Base-by-base conservation (phyloP, 2,113 vertebrate genomes). In the Fregata magnificens region DNA sequence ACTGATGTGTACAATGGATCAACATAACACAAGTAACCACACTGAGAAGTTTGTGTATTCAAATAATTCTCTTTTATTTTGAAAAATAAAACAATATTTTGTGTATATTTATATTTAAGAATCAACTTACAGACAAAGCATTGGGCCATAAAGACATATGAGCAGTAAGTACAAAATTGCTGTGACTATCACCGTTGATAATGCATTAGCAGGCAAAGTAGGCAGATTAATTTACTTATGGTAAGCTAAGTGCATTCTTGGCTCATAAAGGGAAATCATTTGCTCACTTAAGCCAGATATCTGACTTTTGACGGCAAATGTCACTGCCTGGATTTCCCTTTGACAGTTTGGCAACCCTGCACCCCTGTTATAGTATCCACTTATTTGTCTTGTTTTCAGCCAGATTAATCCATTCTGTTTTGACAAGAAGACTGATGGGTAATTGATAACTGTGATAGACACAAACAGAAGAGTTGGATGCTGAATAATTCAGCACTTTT, bases 191-290 rank as follows among this genome's bases (percentile, higher is more conserved):
- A 96, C 88, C 21, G 44, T 73, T 97, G 98, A 98, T 98, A 98
- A 98, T 98, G 98, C 94, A 94, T 98, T 98, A 99, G 98, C 98
- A 98, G 98, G 98, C 98, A 98, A 98, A 98, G 98, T 97, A 98
- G 98, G 98, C 98, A 98, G 98, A 99, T 99, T 99, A 99, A 99
- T 99, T 99, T 99, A 98, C 99, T 98, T 97, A 98, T 49, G 97
- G 98, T 98, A 98, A 98, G 98, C 98, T 99, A 99, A 99, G 98
- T 99, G 99, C 99, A 99, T 99, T 99, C 99, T 99, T 99, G 99
- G 99, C 99, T 99, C 94, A n/a, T 98, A 98, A 96, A 95, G 90
- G 97, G 97, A 97, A 98, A 98, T 98, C 94, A 98, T 98, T 98
- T 98, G 96, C 98, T 98, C 96, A 96, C 98, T 98, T 98, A 98